Base-by-base conservation (phyloP, 2,797 vertebrate species). In the Peromyscus attwateri region DNA sequence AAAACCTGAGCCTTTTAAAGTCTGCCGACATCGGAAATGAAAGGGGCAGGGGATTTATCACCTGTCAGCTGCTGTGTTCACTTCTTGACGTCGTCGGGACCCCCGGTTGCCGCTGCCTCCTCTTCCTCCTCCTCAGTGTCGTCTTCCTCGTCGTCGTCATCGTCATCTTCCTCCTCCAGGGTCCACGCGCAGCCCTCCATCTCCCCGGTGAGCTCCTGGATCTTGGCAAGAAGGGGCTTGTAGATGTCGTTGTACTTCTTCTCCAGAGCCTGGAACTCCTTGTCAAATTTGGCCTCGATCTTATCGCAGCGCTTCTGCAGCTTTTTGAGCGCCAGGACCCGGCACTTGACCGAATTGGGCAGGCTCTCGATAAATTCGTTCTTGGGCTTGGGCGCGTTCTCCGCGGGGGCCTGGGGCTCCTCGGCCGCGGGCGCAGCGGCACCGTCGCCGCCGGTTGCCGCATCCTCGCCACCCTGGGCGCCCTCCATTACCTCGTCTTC, bases 301-400 rank as follows among this genome's bases (percentile, higher is more conserved):
- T 97, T 97, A 81, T 92, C 95, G 11, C 97, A 97, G n/a, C 88
- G 96, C 81, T 91, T 97, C 97, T 97, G 97, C 68, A 98, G 97
- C 96, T 95, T 95, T 70, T 97, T 95, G 68, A 98, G 95, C 7
- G 95, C 97, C 90, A 96, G 97, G 46, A 96, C 93, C 0, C 93
- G 68, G 97, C 97, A 95, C 70, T 85, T 94, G 25, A 96, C 95
- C 0, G 97, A 85, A 12, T 92, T 93, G 0, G 97, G 97, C 90
- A 96, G 93, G 97, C 92, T 96, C 94, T 97, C 95, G 0, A 97
- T 64, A 71, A 96, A 97, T 52, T 92, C 97, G 0, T 96, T 89
- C 6, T 55, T 92, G 3, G 97, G 96, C 82, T 87, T 93, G 0
- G 87, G 34, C 0, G 93, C 89, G 0, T 73, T 96, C 82, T 97